Evolutionary conservation across 2,797 vertebrate genomes (phyloP), one percentile per base, ranked within the genome.

Genomic region (Sebastes reedi): DNA sequence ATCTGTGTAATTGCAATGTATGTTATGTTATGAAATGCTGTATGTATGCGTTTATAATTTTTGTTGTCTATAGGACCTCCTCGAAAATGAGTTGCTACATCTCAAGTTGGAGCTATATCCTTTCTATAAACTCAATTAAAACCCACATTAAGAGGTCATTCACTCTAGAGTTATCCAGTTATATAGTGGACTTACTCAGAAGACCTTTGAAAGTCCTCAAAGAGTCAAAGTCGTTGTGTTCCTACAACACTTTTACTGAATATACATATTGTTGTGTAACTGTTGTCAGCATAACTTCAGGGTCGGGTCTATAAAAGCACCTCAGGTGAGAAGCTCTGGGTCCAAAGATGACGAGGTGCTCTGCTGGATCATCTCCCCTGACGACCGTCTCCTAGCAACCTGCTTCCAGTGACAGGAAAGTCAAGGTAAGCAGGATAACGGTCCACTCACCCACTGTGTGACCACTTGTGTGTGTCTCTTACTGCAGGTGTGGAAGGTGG

Each of bases 331-430:
- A 52, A 4, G 50, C 1, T 98, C 75, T 88, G 85, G 58, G 97
- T 97, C 79, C 97, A 98, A 0, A 0, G 97, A 98, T 16, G 98
- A 99, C 8, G 98, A 99, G 89, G 94, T 99, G 54, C 94, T 98
- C 75, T 98, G 97, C 80, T 99, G 98, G 67, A 55, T 96, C 60
- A 98, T 99, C 88, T 99, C 98, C 83, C 92, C 96, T 5, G 97
- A 99, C 54, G 96, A 96, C 82, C 94, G 85, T 83, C 96, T 97
- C 74, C 89, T 99, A 82, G 97, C 98, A 82, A 99, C 98, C 75
- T 99, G 98, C 89, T 99, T 99, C 98, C 10, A 96, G 94, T 65
- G 97, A 99, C 94, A 96, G 94, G 89, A 99, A 96, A 94, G 96
- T 99, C 24, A 99, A 99, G 96, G 97, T 99, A 59, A 77, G 50